Conservation (phyloP, 2,797 vertebrate genomes). For the Acanthiza pusilla region DNA sequence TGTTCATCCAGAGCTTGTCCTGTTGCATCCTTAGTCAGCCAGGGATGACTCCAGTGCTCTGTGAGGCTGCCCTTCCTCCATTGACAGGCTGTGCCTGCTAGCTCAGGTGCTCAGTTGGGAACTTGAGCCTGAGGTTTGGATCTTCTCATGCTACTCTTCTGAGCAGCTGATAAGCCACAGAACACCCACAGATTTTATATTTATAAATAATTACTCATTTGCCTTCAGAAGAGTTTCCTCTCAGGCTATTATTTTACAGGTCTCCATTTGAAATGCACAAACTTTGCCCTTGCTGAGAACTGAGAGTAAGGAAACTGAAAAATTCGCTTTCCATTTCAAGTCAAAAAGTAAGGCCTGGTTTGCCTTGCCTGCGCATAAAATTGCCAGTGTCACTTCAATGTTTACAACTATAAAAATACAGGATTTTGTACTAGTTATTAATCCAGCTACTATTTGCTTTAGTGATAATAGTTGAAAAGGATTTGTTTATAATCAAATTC, state of each 20-base stretch:
- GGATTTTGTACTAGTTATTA: background rate
- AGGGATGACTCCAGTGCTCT: background rate
- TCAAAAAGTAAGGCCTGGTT: background rate
- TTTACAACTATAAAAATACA: background rate
- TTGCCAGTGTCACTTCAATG: background rate
- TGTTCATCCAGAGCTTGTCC: background rate
- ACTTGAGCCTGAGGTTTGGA: background rate
- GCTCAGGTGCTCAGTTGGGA: background rate
- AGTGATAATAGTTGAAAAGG: background rate
- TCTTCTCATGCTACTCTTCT: background rate
- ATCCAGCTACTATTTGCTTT: background rate
- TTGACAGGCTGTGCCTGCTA: rapidly evolving
- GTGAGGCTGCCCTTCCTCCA: background rate
- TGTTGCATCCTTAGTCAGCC: background rate
- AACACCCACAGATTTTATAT: slow-evolving; percentile 26
- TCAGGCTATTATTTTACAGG: background rate
- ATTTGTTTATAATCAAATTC: background rate
- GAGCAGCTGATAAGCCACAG: background rate
- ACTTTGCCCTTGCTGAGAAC: background rate
- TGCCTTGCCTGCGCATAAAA: slow-evolving; percentile 12
- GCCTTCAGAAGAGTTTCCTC: slow-evolving; percentile 2
- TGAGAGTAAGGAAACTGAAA: background rate
- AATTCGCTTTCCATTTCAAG: background rate
- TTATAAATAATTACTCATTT: slow-evolving; percentile 13
- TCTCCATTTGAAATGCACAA: background rate